Conservation (phyloP, 2,888 invertebrate species). For the Norana najaformis region DNA sequence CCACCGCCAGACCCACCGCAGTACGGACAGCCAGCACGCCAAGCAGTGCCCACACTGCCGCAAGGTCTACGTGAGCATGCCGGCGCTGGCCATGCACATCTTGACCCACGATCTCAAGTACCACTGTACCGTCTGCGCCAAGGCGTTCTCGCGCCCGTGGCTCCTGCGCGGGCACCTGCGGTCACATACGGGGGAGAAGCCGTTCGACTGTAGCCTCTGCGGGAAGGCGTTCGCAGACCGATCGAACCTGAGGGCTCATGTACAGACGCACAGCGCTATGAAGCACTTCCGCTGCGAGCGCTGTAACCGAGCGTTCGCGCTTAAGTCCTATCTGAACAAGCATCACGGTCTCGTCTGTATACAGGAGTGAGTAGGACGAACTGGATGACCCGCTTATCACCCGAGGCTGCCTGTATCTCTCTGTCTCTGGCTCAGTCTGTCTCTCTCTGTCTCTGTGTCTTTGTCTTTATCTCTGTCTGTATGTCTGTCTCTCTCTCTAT, state of each 20-base stretch:
- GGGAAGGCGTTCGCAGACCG: constrained; percentile 93
- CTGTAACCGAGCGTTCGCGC: constrained; percentile 87
- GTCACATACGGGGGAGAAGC: constrained; percentile 78
- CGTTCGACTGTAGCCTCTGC: constrained; percentile 88
- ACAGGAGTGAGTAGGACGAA: not conserved
- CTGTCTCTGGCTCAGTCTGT: not conserved
- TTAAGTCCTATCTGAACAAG: constrained; percentile 93
- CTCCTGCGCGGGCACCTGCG: constrained; percentile 68
- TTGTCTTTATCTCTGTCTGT: not conserved
- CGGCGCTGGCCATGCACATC: constrained; percentile 90
- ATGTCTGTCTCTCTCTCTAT: constrained; percentile 5
- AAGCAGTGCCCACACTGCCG: constrained; percentile 93
- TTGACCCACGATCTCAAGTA: constrained; percentile 91
- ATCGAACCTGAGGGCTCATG: constrained; percentile 83
- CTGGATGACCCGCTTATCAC: not conserved
- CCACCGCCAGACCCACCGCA: constrained; percentile 88
- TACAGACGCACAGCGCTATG: constrained; percentile 82
- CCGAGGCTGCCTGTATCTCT: not conserved
- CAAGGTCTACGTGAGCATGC: constrained; percentile 96
- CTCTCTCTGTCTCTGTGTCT: not conserved
- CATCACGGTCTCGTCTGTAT: constrained; percentile 88
- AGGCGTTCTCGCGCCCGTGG: constrained; percentile 97
- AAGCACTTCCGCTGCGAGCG: constrained; percentile 75
- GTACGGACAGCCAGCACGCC: constrained; percentile 88
- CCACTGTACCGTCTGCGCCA: constrained; percentile 88